Evolutionary conservation across 2,113 vertebrate genomes (phyloP).

Genomic region (Apodemus sylvaticus): DNA sequence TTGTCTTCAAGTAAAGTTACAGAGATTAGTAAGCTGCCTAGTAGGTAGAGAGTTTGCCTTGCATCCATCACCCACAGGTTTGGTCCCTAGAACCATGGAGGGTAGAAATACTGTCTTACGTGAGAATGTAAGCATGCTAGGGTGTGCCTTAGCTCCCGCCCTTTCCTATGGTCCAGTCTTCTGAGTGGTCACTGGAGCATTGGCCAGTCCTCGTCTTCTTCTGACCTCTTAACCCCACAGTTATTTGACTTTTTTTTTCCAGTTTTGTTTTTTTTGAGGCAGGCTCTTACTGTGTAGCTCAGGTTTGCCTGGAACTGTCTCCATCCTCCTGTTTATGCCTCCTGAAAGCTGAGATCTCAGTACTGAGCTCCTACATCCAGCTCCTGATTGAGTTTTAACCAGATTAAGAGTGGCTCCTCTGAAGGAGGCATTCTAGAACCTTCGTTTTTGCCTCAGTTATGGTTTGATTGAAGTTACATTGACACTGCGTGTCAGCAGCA

Average conservation of each 20-base stretch:
- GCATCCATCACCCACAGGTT: no score
- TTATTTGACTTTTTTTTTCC: neutral
- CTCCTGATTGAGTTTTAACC: neutral
- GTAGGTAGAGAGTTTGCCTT: neutral
- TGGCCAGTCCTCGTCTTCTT: no score
- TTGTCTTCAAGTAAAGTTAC: neutral
- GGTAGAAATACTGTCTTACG: neutral
- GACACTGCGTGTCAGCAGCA: neutral
- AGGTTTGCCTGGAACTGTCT: neutral
- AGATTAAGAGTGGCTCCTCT: no score
- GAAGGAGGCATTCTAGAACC: neutral
- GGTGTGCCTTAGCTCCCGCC: neutral
- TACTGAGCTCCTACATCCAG: no score
- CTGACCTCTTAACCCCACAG: no score
- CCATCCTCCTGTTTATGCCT: neutral
- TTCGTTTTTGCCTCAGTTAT: neutral
- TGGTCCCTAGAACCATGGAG: neutral
- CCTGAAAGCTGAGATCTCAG: neutral
- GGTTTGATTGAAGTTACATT: rapidly evolving
- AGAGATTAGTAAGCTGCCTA: no score
- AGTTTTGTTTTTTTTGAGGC: neutral
- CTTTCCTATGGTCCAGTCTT: neutral
- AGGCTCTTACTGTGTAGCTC: neutral
- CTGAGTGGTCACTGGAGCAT: neutral
- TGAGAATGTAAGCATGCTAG: neutral